phyloP scores from a whole-genome alignment of 2,113 vertebrate genomes.

The Pelodiscus sinensis region DNA sequence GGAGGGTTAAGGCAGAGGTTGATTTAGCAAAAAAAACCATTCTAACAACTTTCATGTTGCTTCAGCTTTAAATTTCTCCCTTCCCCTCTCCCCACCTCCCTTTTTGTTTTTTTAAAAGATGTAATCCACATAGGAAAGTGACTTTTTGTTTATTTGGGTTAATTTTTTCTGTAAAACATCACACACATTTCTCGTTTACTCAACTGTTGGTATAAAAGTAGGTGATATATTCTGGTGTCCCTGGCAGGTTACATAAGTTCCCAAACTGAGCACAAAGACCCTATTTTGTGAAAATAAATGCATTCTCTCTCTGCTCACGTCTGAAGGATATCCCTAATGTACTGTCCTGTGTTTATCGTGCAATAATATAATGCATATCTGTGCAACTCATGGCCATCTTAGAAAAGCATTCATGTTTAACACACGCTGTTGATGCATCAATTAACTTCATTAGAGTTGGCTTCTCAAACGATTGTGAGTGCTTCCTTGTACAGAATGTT shows the following conservation, averaged over 20 bases:
- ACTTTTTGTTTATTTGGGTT: neutral
- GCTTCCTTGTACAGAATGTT: conserved; percentile 70
- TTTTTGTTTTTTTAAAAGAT: conserved; percentile 40
- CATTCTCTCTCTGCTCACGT: conserved; percentile 46
- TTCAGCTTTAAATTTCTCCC: conserved; percentile 34
- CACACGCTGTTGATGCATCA: neutral
- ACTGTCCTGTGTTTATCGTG: neutral
- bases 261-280: conserved; percentile 48
- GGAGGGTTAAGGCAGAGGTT: neutral
- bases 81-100: neutral
- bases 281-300: conserved; percentile 60
- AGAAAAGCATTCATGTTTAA: conserved; percentile 24
- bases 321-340: neutral
- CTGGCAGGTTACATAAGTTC: conserved; percentile 29
- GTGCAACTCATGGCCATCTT: neutral
- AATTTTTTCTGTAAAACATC: conserved; percentile 11
- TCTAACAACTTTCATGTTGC: neutral
- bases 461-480: conserved; percentile 28
- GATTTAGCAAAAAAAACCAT: neutral
- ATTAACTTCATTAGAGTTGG: conserved; percentile 43
- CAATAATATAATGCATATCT: neutral
- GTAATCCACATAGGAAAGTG: conserved; percentile 27
- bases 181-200: conserved; percentile 48
- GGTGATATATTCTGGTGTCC: conserved; percentile 43
- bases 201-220: conserved; percentile 38